A percentile compares a stretch with the other conserved stretches of the same genome.
Conservation (phyloP, 2,113 vertebrate species). For the Rhabdomys dilectus region DNA sequence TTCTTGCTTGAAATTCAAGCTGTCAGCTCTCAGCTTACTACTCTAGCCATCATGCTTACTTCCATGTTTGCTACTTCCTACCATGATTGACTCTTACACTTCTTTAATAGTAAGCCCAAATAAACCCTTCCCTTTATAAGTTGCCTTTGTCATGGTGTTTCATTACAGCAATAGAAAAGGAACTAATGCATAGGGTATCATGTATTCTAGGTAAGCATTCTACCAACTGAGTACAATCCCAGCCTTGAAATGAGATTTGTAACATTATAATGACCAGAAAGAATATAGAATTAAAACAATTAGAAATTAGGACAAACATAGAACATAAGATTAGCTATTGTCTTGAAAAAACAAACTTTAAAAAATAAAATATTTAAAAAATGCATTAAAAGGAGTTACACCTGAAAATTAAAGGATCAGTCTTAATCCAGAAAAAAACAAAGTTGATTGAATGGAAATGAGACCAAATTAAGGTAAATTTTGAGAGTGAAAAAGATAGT, state of each 20-base stretch:
- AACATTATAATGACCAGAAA: neutral
- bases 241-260: constrained; percentile 7
- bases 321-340: too few species aligned
- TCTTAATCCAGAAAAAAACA: constrained; percentile 25
- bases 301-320: neutral
- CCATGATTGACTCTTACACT: neutral
- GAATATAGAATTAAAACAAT: constrained; percentile 24
- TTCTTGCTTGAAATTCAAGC: neutral
- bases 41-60: neutral
- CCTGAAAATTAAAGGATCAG: neutral
- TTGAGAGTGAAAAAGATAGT: constrained; percentile 21
- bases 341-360: constrained; percentile 1
- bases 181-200: neutral
- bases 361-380: neutral
- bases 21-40: neutral
- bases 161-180: neutral
- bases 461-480: constrained; percentile 31
- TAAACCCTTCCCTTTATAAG: neutral
- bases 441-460: neutral
- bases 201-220: neutral
- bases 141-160: neutral
- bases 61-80: neutral
- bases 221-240: neutral
- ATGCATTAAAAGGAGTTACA: neutral
- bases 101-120: neutral